A percentile compares a stretch with the other conserved stretches of the same genome.
Conservation (phyloP, 2,888 invertebrate genomes). For the Orchesella flavescens region DNA sequence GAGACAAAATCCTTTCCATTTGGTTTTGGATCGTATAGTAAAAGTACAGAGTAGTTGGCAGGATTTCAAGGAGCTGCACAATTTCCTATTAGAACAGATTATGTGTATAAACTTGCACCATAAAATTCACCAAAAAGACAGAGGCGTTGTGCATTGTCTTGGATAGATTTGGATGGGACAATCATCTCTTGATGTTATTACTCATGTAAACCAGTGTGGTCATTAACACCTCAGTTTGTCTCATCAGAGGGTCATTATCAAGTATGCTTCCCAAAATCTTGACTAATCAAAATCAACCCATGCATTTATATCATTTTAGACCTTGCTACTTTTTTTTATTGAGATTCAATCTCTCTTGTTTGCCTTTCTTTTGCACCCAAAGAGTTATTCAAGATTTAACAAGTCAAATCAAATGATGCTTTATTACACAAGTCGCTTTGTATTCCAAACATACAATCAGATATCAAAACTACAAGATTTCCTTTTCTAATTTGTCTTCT, state of each 20-base stretch:
- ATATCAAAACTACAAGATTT: slow-evolving; percentile 63
- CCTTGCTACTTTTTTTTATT: neutral
- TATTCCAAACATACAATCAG: slow-evolving; percentile 60
- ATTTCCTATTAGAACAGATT: slow-evolving; percentile 18
- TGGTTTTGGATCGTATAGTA: neutral
- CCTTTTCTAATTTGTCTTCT: slow-evolving; percentile 61
- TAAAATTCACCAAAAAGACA: neutral
- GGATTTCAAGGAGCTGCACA: slow-evolving; percentile 41
- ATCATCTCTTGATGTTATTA: slow-evolving; percentile 24
- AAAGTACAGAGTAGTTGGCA: slow-evolving; percentile 30
- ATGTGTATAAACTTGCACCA: neutral
- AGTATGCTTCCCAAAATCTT: slow-evolving; percentile 31
- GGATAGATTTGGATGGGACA: slow-evolving; percentile 8
- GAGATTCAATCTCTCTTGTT: neutral
- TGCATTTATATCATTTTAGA: too few species aligned
- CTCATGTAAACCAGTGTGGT: slow-evolving; percentile 53
- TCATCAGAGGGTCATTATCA: slow-evolving; percentile 48
- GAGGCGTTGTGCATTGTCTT: neutral
- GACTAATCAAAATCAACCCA: slow-evolving; percentile 32
- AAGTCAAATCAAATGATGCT: too few species aligned
- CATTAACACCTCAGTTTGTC: slow-evolving; percentile 58
- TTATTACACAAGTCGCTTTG: slow-evolving; percentile 38
- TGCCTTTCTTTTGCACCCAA: neutral
- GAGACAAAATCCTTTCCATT: slow-evolving; percentile 19
- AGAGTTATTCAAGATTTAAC: neutral